Evolutionary conservation across 2,113 vertebrate genomes (phyloP), one percentile per base, ranked within the genome.

Genomic region (Pyxicephalus adspersus): DNA sequence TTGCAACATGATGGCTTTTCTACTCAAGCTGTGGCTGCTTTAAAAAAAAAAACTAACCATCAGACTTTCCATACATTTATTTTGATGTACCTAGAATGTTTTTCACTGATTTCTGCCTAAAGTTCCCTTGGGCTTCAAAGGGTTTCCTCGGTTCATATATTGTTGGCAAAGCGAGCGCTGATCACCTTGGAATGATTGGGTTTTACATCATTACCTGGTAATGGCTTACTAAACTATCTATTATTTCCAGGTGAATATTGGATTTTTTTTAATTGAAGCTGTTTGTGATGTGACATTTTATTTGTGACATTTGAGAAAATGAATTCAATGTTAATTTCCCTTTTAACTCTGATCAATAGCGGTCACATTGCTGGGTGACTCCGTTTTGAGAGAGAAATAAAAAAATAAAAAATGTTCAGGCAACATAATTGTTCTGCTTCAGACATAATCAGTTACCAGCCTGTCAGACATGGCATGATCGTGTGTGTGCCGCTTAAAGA

Each of bases 301-400:
- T 65, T 77, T 77, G 76, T 77, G 63, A 31, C 76, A 77, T 77
- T 77, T 77, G 51, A 66, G 63, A 77, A 77, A 66, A 77, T 67
- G 50, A 66, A 77, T 77, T 77, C 50, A 55, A 55, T 67, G 63
- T 77, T 77, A 77, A 67, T 77, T 77, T 77, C 64, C 60, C 28
- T 57, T 31, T 64, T 77, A 66, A 66, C 54, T 63, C 50, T 77
- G 66, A 77, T 77, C 76, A 66, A 66, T 77, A 67, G n/a, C 16
- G 51, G 38, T 66, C 28, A 16, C 28, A 67, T 77, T 57, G 19
- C 55, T 57, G 50, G 34, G 6, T 38, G 63, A 57, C 61, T 77
- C 50, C 20, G 52, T 66, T 64, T 66, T 6, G 19, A 66, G 63
- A 64, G 18, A 64, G 15, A 4, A 11, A 18, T 23, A 73, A 34